These are phyloP conservation scores for Eutrigla gurnardus DNA, from an alignment of 2,797 vertebrate species.

Conservation along the genomic window DNA sequence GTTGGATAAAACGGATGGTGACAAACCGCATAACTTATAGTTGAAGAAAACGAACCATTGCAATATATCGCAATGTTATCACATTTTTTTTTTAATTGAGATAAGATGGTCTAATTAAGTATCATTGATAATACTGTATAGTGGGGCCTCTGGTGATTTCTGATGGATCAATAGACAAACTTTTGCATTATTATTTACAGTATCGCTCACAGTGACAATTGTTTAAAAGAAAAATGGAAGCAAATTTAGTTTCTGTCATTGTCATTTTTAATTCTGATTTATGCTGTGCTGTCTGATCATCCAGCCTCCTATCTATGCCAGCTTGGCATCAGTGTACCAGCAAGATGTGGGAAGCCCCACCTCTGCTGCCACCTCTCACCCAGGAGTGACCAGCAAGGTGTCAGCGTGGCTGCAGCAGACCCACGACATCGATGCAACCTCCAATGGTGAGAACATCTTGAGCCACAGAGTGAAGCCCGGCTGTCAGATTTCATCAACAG, in stretches of 20 bases:
- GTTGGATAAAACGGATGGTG: too few relatives aligned
- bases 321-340: slow-evolving; percentile 52
- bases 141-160: too few relatives aligned
- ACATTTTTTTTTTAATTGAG: too few relatives aligned
- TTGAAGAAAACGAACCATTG: too few relatives aligned
- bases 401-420: slow-evolving; percentile 91
- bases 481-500: background rate
- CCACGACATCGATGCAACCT: slow-evolving; percentile 78
- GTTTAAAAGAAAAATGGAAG: background rate
- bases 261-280: background rate
- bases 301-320: slow-evolving; percentile 69
- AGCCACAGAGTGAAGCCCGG: background rate
- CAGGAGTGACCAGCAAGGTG: slow-evolving; percentile 83
- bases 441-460: slow-evolving; percentile 56
- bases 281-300: background rate
- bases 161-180: background rate
- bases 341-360: slow-evolving; percentile 63
- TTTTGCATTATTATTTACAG: background rate
- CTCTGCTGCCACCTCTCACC: slow-evolving; percentile 65
- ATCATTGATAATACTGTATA: too few relatives aligned
- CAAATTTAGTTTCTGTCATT: background rate
- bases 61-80: too few relatives aligned
- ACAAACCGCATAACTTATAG: too few relatives aligned
- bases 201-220: background rate
- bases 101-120: too few relatives aligned